These are phyloP conservation scores for Bolinopsis microptera DNA, from an alignment of 37 sponge, comb jelly and placozoan species.

Conservation along the genomic window DNA sequence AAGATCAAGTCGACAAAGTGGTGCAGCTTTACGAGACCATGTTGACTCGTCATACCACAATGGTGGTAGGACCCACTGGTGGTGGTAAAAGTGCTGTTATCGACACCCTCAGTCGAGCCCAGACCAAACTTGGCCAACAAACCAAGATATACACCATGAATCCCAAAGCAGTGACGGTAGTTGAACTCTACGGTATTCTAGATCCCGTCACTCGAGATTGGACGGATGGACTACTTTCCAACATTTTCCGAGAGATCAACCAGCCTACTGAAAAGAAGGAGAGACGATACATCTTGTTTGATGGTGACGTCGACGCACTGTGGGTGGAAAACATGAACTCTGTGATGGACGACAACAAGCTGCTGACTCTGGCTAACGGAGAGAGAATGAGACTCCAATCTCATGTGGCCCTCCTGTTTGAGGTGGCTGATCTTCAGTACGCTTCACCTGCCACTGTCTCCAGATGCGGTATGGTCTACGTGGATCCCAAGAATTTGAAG, in stretches of 20 bases:
- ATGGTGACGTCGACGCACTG: slow-evolving; percentile 98
- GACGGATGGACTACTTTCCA: slow-evolving; percentile 98
- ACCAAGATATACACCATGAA: slow-evolving; percentile 93
- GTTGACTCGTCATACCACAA: slow-evolving; percentile 96
- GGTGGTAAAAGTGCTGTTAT: slow-evolving; percentile 99
- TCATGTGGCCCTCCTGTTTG: slow-evolving; percentile 96
- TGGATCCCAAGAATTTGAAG: slow-evolving; percentile 97
- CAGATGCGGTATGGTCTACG: slow-evolving; percentile 99
- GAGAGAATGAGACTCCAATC: slow-evolving; percentile 96
- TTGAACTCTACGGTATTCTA: slow-evolving; percentile 97
- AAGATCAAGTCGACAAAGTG: slow-evolving; percentile 78
- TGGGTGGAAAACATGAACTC: slow-evolving; percentile 99
- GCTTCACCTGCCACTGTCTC: slow-evolving; percentile 99
- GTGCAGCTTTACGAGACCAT: slow-evolving; percentile 99
- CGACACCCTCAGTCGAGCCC: slow-evolving; percentile 89
- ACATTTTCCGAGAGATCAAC: slow-evolving; percentile 98
- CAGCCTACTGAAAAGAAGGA: slow-evolving; percentile 98
- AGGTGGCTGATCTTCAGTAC: slow-evolving; percentile 97
- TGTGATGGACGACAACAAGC: slow-evolving; percentile 99
- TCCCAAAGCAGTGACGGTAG: slow-evolving; percentile 93
- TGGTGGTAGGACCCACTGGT: slow-evolving; percentile 99
- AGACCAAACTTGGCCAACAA: slow-evolving; percentile 89
- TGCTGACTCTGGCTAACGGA: slow-evolving; percentile 97
- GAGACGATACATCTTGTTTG: slow-evolving; percentile 91
- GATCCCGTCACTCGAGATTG: slow-evolving; percentile 98